These are phyloP conservation scores for Lutjanus erythropterus DNA, from an alignment of 2,113 vertebrate genomes.

Conservation along the genomic window DNA sequence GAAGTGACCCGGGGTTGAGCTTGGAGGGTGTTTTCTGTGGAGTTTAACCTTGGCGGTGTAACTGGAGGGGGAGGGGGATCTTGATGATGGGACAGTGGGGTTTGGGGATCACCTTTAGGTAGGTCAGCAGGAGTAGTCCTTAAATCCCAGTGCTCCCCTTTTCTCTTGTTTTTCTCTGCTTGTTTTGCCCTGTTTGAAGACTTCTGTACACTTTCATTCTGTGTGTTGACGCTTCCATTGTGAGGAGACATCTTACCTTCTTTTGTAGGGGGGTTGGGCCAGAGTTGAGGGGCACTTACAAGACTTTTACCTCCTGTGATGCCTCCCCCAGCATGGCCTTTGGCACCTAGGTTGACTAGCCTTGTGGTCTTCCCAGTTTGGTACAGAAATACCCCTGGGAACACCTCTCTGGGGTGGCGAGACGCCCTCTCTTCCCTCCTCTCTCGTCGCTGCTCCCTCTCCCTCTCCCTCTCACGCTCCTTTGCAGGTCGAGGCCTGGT, in stretches of 20 bases:
- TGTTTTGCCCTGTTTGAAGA: slow-evolving; percentile 62
- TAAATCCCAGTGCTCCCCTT: slow-evolving; percentile 13
- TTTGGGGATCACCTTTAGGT: slow-evolving; percentile 52
- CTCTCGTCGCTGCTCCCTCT: slow-evolving; percentile 74
- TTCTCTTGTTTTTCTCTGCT: slow-evolving; percentile 58
- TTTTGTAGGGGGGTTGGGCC: slow-evolving; percentile 74
- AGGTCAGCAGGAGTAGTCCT: slow-evolving; percentile 39
- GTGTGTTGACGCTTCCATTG: slow-evolving; percentile 75
- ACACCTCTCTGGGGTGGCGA: slow-evolving; percentile 83
- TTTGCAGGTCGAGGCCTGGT: slow-evolving; percentile 88
- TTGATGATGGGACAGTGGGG: slow-evolving; percentile 34
- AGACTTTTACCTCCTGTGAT: slow-evolving; percentile 60
- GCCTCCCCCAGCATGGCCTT: slow-evolving; percentile 66
- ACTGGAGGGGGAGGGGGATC: slow-evolving; percentile 5
- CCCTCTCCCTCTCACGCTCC: slow-evolving; percentile 75
- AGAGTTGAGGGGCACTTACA: slow-evolving; percentile 77
- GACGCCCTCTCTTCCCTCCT: slow-evolving; percentile 70
- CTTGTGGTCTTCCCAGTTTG: slow-evolving; percentile 86
- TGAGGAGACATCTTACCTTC: slow-evolving; percentile 70
- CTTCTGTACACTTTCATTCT: slow-evolving; percentile 62
- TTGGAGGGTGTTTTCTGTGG: slow-evolving; percentile 68
- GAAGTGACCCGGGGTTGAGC: slow-evolving; percentile 84
- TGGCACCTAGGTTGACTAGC: slow-evolving; percentile 85
- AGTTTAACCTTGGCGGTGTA: slow-evolving; percentile 65
- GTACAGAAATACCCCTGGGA: slow-evolving; percentile 90